These are phyloP conservation scores for Limenitis camilla DNA, from an alignment of 2,888 invertebrate species.

Conservation along the genomic window DNA sequence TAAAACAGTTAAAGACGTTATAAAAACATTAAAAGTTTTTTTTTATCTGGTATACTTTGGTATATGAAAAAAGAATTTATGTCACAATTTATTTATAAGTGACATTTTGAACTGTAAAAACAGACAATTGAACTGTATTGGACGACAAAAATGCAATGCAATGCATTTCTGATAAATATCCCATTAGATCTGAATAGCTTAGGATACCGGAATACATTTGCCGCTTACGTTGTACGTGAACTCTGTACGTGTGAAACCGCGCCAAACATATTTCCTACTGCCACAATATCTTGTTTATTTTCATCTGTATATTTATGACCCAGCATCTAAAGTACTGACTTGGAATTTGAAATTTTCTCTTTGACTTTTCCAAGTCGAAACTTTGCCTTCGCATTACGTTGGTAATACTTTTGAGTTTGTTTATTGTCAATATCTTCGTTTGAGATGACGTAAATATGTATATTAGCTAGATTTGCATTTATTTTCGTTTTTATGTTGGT, in stretches of 20 bases:
- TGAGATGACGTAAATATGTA: too few relatives aligned
- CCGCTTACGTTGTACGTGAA: slow-evolving; percentile 6
- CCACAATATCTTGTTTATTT: slow-evolving; percentile 20
- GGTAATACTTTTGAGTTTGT: slow-evolving; percentile 3
- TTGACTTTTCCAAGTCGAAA: slow-evolving; percentile 13
- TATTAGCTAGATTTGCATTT: too few relatives aligned
- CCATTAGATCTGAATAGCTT: slow-evolving; percentile 7
- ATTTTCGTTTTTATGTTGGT: too few relatives aligned
- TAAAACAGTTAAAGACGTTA: too few relatives aligned
- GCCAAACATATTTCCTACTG: slow-evolving; percentile 16
- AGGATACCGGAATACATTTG: slow-evolving; percentile 2
- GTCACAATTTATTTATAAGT: too few relatives aligned
- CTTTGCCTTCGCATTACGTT: slow-evolving; percentile 8
- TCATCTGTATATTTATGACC: slow-evolving; percentile 20
- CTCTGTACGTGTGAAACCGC: slow-evolving; percentile 16
- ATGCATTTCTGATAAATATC: background rate
- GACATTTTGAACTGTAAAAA: background rate
- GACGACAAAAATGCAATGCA: background rate
- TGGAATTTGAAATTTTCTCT: slow-evolving; percentile 19
- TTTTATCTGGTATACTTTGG: too few relatives aligned
- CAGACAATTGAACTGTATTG: background rate
- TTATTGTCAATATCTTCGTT: background rate
- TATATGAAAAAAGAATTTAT: too few relatives aligned
- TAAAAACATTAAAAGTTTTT: too few relatives aligned
- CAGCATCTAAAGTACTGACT: slow-evolving; percentile 13